Conservation (phyloP, 2,888 invertebrate genomes). For the Tenthredo livida region DNA sequence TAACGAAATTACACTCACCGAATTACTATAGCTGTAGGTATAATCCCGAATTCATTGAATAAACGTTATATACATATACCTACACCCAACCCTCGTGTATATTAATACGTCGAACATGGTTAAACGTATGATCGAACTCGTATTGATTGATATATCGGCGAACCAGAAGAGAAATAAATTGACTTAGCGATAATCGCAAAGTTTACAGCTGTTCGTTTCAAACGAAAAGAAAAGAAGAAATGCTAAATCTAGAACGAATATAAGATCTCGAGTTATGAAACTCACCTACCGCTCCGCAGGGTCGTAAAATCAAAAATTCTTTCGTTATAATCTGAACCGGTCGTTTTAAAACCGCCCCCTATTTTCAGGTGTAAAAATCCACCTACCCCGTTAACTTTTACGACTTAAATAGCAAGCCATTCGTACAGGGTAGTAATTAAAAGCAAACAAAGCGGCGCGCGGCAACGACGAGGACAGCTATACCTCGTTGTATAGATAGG, state of each 20-base stretch:
- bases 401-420: slow-evolving; percentile 12
- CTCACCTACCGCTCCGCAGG: too few species aligned
- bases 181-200: background rate
- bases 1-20: background rate
- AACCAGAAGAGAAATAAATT: background rate
- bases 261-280: background rate
- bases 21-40: background rate
- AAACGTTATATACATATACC: background rate
- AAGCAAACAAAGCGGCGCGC: slow-evolving; percentile 29
- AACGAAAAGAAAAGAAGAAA: background rate
- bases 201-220: background rate
- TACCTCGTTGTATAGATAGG: background rate
- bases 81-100: background rate
- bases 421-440: slow-evolving; percentile 35
- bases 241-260: background rate
- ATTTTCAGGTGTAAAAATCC: slow-evolving; percentile 16
- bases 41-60: background rate
- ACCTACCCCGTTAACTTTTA: slow-evolving; percentile 27
- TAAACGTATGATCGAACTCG: background rate
- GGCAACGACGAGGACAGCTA: background rate
- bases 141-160: background rate
- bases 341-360: background rate
- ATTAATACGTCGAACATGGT: background rate
- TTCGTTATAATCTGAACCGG: background rate
- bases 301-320: background rate